Conservation (phyloP, 2,797 vertebrate species). For the Phrynocephalus forsythii region DNA sequence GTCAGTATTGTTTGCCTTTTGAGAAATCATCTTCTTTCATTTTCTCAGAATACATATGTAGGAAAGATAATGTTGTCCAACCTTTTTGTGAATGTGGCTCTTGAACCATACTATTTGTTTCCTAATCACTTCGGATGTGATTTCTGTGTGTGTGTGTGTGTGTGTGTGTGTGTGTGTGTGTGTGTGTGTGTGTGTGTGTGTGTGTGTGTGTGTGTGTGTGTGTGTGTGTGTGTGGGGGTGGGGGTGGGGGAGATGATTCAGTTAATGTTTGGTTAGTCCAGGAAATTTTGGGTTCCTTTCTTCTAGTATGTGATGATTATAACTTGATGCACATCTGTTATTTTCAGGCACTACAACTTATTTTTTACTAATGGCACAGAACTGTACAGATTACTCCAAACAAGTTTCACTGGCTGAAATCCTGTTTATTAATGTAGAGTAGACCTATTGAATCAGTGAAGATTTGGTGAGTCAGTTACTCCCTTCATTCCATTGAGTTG, state of each 20-base stretch:
- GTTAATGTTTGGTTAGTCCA: not conserved
- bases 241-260: not conserved
- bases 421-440: too few species aligned
- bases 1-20: conserved; percentile 49
- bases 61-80: not conserved
- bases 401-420: too few species aligned
- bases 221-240: not conserved
- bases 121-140: not conserved
- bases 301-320: not conserved
- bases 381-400: not conserved
- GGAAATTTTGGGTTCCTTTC: not conserved
- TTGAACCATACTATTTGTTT: not conserved
- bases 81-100: not conserved
- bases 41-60: conserved; percentile 33
- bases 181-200: not conserved
- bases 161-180: not conserved
- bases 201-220: not conserved
- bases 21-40: conserved; percentile 35
- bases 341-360: not conserved
- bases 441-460: too few species aligned
- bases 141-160: not conserved
- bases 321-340: not conserved
- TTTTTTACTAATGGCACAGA: not conserved
- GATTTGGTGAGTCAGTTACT: too few species aligned
- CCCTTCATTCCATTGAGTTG: too few species aligned